Percentiles rank a stretch among this genome's conserved stretches.
These are phyloP conservation scores for Anas flavirostris DNA, from an alignment of 2,797 vertebrate genomes.

Conservation along the genomic window DNA sequence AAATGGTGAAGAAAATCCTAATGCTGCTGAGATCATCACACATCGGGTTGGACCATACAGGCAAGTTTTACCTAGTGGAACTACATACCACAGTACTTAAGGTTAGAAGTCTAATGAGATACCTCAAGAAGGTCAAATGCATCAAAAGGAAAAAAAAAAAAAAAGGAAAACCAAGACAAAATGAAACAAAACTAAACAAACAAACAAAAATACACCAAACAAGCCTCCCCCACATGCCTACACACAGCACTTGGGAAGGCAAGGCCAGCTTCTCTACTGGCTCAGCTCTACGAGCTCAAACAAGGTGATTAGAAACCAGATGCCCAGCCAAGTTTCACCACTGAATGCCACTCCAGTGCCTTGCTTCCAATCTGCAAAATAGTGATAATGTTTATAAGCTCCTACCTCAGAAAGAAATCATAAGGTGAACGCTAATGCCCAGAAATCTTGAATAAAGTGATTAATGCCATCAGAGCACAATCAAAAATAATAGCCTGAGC, in stretches of 20 bases:
- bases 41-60: accelerated
- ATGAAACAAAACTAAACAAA: too few species aligned
- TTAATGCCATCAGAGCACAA: not conserved
- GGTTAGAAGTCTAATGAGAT: not conserved
- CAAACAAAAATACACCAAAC: too few species aligned
- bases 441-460: not conserved
- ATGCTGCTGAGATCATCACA: not conserved
- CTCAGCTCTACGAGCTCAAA: accelerated
- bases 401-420: not conserved
- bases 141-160: too few species aligned
- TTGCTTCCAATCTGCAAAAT: not conserved
- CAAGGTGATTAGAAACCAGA: not conserved
- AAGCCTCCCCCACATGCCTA: not conserved
- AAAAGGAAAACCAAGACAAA: too few species aligned
- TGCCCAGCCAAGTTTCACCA: not conserved
- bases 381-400: not conserved
- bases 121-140: not conserved
- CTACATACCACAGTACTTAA: not conserved
- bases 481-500: not conserved
- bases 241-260: not conserved
- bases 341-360: accelerated
- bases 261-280: not conserved
- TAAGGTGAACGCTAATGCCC: not conserved
- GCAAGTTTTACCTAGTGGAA: accelerated
- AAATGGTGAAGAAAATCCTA: not conserved